These are phyloP conservation scores for Himalopsyche tibetana DNA, from an alignment of 2,888 invertebrate genomes.

Conservation along the genomic window DNA sequence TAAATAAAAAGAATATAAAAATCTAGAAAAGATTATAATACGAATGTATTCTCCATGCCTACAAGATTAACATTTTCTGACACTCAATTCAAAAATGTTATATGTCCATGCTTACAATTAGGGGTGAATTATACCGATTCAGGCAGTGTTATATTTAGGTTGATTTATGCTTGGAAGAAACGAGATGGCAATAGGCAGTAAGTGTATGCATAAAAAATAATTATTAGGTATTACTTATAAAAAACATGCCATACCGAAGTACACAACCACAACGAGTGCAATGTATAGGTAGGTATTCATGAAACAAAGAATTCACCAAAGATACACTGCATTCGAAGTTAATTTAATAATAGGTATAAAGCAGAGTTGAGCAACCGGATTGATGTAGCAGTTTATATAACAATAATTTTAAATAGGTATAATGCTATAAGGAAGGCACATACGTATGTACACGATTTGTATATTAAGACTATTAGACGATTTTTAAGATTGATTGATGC, in stretches of 20 bases:
- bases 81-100: slow-evolving; percentile 18
- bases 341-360: too few species aligned
- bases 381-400: too few species aligned
- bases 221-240: slow-evolving; percentile 40
- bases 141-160: slow-evolving; percentile 16
- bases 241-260: slow-evolving; percentile 26
- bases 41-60: neutral
- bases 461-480: too few species aligned
- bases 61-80: slow-evolving; percentile 38
- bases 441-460: too few species aligned
- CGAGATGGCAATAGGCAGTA: slow-evolving; percentile 23
- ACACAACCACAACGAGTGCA: slow-evolving; percentile 19
- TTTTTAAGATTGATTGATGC: too few species aligned
- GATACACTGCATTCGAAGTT: neutral
- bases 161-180: slow-evolving; percentile 14
- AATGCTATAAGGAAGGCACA: too few species aligned
- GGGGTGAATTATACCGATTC: slow-evolving; percentile 37
- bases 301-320: neutral
- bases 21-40: too few species aligned
- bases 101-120: slow-evolving; percentile 38
- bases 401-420: too few species aligned
- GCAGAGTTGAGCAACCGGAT: too few species aligned
- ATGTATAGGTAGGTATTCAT: neutral
- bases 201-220: slow-evolving; percentile 36
- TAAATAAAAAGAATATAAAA: too few species aligned